Evolutionary conservation across 92 coral and sea anemone genomes (phyloP).

Genomic region (Parazoanthus swiftii): DNA sequence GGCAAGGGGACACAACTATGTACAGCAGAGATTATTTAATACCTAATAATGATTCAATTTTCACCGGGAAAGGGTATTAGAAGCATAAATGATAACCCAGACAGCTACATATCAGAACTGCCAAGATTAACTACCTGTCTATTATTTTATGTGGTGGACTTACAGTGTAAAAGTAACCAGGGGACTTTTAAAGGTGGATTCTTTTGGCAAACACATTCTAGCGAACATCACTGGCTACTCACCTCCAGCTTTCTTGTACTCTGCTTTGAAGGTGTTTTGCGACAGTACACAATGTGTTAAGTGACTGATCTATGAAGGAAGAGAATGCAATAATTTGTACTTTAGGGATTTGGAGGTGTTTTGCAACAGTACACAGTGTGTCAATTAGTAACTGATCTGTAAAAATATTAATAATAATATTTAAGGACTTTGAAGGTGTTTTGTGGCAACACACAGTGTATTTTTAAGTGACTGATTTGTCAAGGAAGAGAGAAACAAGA

Average conservation of each 20-base stretch:
- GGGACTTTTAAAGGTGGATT: too few species aligned
- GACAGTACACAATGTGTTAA: conserved; percentile 87
- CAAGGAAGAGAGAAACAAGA: too few species aligned
- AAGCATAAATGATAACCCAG: too few species aligned
- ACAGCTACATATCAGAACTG: too few species aligned
- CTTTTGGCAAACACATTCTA: too few species aligned
- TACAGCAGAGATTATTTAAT: too few species aligned
- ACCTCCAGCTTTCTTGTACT: conserved; percentile 95
- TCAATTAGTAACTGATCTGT: conserved; percentile 76
- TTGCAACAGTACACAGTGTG: conserved; percentile 86
- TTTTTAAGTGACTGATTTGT: background rate
- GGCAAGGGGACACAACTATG: too few species aligned
- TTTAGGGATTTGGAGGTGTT: conserved; percentile 57
- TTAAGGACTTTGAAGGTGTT: conserved; percentile 62
- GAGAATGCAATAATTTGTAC: background rate
- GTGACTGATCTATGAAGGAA: conserved; percentile 68
- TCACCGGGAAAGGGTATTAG: too few species aligned
- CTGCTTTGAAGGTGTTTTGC: conserved; percentile 89
- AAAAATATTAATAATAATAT: background rate
- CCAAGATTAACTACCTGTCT: too few species aligned
- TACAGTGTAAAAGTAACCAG: too few species aligned
- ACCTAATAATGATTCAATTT: too few species aligned
- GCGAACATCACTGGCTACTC: background rate
- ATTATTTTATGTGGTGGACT: too few species aligned
- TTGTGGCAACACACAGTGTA: conserved; percentile 85